Percentiles rank a stretch among this genome's conserved stretches.
phyloP scores from a whole-genome alignment of 2,113 vertebrate species.

The Morone chrysops region DNA sequence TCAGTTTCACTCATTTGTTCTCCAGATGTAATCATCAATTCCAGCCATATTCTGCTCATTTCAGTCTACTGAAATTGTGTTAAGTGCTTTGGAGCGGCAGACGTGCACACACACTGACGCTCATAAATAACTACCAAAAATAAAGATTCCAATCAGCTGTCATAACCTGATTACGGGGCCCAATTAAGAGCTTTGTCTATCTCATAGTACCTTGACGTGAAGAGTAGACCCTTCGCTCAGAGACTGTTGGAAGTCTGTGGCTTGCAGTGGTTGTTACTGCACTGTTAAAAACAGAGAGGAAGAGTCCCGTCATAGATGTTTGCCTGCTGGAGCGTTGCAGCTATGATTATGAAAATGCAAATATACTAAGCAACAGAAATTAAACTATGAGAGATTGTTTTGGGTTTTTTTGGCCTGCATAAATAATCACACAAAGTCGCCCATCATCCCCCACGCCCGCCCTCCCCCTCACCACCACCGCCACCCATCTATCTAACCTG shows the following conservation, averaged over 20 bases:
- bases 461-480: constrained; percentile 18
- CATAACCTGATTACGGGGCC: constrained; percentile 56
- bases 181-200: constrained; percentile 49
- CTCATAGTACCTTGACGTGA: constrained; percentile 47
- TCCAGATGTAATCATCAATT: constrained; percentile 32
- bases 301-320: constrained; percentile 24
- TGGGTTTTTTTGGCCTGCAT: constrained; percentile 52
- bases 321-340: constrained; percentile 59
- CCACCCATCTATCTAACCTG: constrained; percentile 69
- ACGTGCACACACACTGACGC: constrained; percentile 4
- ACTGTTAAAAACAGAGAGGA: constrained; percentile 39
- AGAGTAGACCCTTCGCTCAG: constrained; percentile 56
- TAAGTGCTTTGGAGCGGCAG: constrained; percentile 34
- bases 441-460: constrained; percentile 23
- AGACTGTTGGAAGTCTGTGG: constrained; percentile 52
- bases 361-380: constrained; percentile 50
- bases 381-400: constrained; percentile 32
- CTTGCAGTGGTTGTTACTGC: constrained; percentile 57
- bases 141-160: constrained; percentile 43
- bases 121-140: constrained; percentile 33
- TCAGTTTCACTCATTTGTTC: constrained; percentile 13
- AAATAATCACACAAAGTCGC: constrained; percentile 51
- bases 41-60: constrained; percentile 35
- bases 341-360: constrained; percentile 63
- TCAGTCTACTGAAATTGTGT: constrained; percentile 19